Evolutionary conservation across 37 sponge, comb jelly and placozoan genomes (phyloP).

Genomic region (Bolinopsis microptera): DNA sequence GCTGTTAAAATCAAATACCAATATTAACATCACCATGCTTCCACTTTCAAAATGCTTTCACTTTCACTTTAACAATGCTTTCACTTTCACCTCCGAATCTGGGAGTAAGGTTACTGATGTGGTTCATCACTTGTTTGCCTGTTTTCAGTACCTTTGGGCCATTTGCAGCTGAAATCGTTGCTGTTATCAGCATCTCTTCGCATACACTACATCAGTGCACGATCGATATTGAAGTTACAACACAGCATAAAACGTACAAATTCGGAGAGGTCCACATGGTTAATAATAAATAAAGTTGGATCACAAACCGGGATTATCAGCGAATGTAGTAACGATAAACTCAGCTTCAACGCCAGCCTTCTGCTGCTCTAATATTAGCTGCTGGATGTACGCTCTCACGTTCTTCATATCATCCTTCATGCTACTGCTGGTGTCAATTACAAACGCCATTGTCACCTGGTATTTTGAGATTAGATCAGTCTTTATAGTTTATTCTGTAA

Average conservation of each 20-base stretch:
- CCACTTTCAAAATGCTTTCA: too few relatives aligned
- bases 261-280: too few relatives aligned
- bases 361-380: conserved; percentile 10
- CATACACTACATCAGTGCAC: too few relatives aligned
- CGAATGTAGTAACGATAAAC: conserved; percentile 17
- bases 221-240: too few relatives aligned
- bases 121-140: background rate
- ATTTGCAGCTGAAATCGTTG: background rate
- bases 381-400: background rate
- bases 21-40: background rate
- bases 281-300: too few relatives aligned
- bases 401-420: background rate
- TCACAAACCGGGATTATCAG: background rate
- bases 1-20: background rate
- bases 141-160: background rate
- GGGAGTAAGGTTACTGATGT: background rate
- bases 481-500: too few relatives aligned
- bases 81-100: background rate
- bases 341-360: background rate
- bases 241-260: too few relatives aligned
- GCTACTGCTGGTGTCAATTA: conserved; percentile 23
- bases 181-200: too few relatives aligned
- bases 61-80: too few relatives aligned
- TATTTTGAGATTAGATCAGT: too few relatives aligned
- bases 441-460: conserved; percentile 37